Base-by-base conservation (phyloP, 2,797 vertebrate genomes). In the Lemur catta region DNA sequence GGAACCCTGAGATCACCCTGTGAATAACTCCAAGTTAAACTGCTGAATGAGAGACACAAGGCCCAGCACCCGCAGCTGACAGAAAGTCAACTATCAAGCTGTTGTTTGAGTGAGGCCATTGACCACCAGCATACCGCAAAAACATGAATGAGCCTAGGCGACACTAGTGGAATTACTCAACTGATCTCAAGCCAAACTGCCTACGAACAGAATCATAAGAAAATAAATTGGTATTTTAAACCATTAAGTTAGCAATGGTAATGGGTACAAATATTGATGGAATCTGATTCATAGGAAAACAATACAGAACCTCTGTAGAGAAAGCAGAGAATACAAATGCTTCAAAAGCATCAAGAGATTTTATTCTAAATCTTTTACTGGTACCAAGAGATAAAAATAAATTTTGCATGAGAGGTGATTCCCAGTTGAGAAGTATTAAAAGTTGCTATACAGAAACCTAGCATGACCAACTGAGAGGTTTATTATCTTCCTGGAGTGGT, bases 341-440 rank as follows among this genome's bases (percentile, higher is more conserved):
- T 65, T 91, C 26, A 92, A 93, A 95, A 55, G 48, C 22, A 81
- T 22, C 46, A 92, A 82, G 43, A 91, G 4, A 93, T 69, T 93
- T 93, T 81, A 90, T 84, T 93, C 78, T 89, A 94, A 94, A 72
- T 1, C 13, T 48, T 14, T 71, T 89, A 72, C 30, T 63, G 20
- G 4, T 74, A 30, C 46, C 46, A 43, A 78, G 26, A 46, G 8
- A 43, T 59, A 94, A 91, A 91, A 95, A 91, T 80, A 67, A 94
- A 75, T 76, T 84, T 80, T 93, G 33, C 33, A 52, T 28, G 13
- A 78, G 75, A 59, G 46, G 78, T 57, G 17, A 85, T 69, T 92
- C 48, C 57, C 79, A 86, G 10, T 4, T 95, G 30, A 81, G 22
- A n/a, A 84, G 50, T 57, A 84, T 0, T 71, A 7, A 28, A 93